Conservation (phyloP, 1,140 invertebrate species). For the Pogonomyrmex barbatus region DNA sequence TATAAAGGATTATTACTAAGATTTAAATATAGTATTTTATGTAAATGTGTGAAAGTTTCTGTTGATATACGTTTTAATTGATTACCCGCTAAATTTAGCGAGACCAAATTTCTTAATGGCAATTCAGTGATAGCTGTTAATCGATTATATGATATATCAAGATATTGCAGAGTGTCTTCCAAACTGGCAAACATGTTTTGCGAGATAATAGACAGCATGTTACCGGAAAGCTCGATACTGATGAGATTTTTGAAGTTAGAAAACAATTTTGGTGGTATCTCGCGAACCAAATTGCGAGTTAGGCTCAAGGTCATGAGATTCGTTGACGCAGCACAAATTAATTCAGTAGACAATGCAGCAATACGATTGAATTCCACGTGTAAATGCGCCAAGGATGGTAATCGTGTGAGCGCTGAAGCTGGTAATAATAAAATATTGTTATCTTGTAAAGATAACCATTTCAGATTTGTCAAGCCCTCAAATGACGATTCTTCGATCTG, state of each 20-base stretch:
- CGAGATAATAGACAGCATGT: constrained; percentile 90
- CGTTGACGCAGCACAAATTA: constrained; percentile 88
- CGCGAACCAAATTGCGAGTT: constrained; percentile 94
- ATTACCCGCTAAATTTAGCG: constrained; percentile 93
- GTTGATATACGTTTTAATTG: constrained; percentile 90
- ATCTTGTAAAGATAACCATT: constrained; percentile 93
- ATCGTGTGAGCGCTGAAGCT: constrained; percentile 90
- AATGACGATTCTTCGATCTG: constrained; percentile 95
- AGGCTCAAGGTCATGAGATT: constrained; percentile 89
- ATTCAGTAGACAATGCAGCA: constrained; percentile 93
- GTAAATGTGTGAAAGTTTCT: constrained; percentile 90
- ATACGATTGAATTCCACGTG: constrained; percentile 95
- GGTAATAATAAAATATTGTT: constrained; percentile 95
- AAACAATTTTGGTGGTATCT: constrained; percentile 93
- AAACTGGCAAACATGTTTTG: constrained; percentile 92
- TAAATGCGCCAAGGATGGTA: constrained; percentile 91
- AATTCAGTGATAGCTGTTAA: constrained; percentile 90
- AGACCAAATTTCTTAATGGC: constrained; percentile 88
- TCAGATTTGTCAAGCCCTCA: constrained; percentile 91
- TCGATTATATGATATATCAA: constrained; percentile 92
- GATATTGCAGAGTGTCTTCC: constrained; percentile 90
- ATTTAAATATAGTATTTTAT: constrained; percentile 91
- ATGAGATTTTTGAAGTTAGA: constrained; percentile 91
- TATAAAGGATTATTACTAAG: constrained; percentile 91
- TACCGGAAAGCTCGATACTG: constrained; percentile 92